Evolutionary conservation across 2,113 vertebrate genomes (phyloP), one percentile per base, ranked within the genome.

Genomic region (Sula dactylatra): DNA sequence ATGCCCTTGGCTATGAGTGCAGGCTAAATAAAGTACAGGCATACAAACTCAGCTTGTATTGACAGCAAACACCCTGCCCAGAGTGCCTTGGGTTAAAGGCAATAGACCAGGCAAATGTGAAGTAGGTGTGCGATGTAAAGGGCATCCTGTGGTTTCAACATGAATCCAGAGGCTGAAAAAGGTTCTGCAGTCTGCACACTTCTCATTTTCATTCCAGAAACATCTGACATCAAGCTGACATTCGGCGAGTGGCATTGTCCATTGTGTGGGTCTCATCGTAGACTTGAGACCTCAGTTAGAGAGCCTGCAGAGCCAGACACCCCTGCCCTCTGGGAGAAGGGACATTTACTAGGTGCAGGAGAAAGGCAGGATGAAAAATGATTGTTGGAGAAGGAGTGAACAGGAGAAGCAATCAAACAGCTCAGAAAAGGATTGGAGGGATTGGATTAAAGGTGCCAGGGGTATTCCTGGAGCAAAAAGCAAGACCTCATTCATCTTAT

Each of bases 201-300:
- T 77, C 36, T 67, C 32, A 11, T 34, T 92, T 84, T 62, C 34
- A 20, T 71, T 83, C 32, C 62, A 67, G 32, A 56, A 90, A 55
- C 1, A 1, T 40, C 67, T 61, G 34, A 52, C 8, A 9, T 32
- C 26, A 61, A 44, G 10, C 36, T 76, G 67, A 31, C 14, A 18
- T 5, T 54, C 2, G 2, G 5, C 7, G 2, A 16, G 38, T 49
- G 31, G 3, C 34, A 8, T 71, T 56, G 84, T 32, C 47, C 32
- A 9, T 52, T 47, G 11, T 47, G 34, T 1, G 1, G 34, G 16
- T 81, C 58, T 79, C 3, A 0, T 34, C 0, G 0, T 34, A 74
- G n/a, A 10, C 50, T 90, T 55, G 47, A 65, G 40, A 62, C 6
- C 19, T 38, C 21, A 26, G 32, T 67, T 24, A 55, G 25, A 40